Evolutionary conservation across 2,888 invertebrate species (phyloP), one percentile per base, ranked within the genome.

Genomic region (Drosophila kuntzei): DNA sequence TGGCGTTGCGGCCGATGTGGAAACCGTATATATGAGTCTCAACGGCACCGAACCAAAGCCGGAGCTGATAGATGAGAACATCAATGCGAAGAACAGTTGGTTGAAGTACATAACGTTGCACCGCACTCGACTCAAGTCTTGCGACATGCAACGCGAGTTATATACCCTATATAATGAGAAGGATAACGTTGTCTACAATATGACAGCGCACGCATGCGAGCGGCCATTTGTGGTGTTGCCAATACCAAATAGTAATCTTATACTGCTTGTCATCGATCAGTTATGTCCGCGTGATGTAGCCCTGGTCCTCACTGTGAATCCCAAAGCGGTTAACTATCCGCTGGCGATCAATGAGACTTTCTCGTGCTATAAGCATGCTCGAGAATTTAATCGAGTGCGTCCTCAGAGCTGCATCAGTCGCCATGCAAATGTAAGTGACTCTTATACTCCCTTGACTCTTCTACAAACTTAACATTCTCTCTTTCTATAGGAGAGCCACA

Each of bases 121-220:
- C 78, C 93, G 97, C 87, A 97, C 97, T 0, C 93, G 96, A 44
- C 96, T 97, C 0, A 95, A 96, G 60, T 96, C 97, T 4, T 98
- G 98, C 91, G 98, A 98, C 91, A 94, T 96, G 90, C 95, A 96
- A 91, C 93, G 94, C 89, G 93, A 91, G 47, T 90, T 95, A 2
- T 95, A 94, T 89, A 91, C 90, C 6, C 74, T 92, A 36, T 90
- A 87, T 93, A 94, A 86, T 88, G 94, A 92, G 92, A 90, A 93
- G 93, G 85, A 94, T 91, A 89, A 94, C 92, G 90, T 91, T 93
- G 85, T 94, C 91, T 92, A 91, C 89, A 92, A 92, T 88, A 92
- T 91, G 87, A 91, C 92, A 76, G 91, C 92, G 70, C 91, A 90
- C 73, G 92, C 90, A 79, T 93, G 93, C 79, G 92, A 92, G 85